Evolutionary conservation across 2,888 invertebrate genomes (phyloP).

Genomic region (Drosophila nr. medialis): DNA sequence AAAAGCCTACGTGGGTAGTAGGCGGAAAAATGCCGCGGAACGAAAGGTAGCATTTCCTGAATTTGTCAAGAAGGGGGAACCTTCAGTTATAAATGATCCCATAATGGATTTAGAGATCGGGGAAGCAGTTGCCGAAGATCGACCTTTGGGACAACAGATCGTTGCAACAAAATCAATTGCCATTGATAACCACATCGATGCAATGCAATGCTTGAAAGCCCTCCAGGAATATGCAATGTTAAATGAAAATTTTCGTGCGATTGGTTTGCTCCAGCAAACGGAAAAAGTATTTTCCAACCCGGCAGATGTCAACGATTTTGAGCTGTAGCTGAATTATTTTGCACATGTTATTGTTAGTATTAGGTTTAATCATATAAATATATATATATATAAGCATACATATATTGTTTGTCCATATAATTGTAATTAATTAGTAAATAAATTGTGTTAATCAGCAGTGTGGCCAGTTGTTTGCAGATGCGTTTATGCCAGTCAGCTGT

Average conservation of each 20-base stretch:
- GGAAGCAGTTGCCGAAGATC: conserved; percentile 6
- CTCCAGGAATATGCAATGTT: conserved; percentile 82
- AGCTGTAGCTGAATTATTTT: conserved; percentile 20
- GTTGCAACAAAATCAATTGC: background rate
- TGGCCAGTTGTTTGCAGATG: conserved; percentile 16
- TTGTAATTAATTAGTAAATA: background rate
- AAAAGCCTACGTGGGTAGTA: conserved; percentile 6
- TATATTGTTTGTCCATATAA: background rate
- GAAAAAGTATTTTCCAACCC: conserved; percentile 75
- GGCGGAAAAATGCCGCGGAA: background rate
- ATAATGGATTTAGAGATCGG: conserved; percentile 1
- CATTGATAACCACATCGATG: conserved; percentile 34
- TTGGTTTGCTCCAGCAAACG: conserved; percentile 78
- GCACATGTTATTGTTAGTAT: background rate
- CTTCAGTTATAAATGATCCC: background rate
- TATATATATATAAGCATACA: background rate
- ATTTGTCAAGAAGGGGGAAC: background rate
- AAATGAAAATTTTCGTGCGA: conserved; percentile 79
- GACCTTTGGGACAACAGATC: background rate
- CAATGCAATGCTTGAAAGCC: conserved; percentile 60
- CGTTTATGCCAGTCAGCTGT: background rate
- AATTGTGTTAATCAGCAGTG: background rate
- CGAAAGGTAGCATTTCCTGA: conserved; percentile 1
- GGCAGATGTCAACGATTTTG: conserved; percentile 39
- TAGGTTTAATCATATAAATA: background rate